Percentiles rank a stretch among this genome's conserved stretches.
These are phyloP conservation scores for Drosophila cognata DNA, from an alignment of 2,888 invertebrate species.

Conservation along the genomic window DNA sequence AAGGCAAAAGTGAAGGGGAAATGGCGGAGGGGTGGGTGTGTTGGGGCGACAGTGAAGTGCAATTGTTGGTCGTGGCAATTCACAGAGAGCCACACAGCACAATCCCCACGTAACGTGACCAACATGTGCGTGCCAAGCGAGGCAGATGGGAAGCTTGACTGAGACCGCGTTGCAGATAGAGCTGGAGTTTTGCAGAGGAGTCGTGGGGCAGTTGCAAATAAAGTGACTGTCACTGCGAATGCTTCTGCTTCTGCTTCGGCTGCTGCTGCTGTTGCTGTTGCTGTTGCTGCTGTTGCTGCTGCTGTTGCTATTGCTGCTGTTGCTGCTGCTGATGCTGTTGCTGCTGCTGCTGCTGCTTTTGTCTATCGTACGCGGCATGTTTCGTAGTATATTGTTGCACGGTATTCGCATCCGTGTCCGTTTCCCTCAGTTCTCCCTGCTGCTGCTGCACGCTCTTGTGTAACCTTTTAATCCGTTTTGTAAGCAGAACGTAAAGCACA, in stretches of 20 bases:
- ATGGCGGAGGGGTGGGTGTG: not conserved
- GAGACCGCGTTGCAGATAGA: slow-evolving; percentile 13
- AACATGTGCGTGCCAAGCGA: slow-evolving; percentile 71
- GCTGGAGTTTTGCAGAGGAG: slow-evolving; percentile 3
- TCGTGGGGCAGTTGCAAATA: slow-evolving; percentile 60
- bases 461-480: slow-evolving; percentile 84
- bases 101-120: slow-evolving; percentile 70
- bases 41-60: slow-evolving; percentile 2
- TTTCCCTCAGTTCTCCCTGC: slow-evolving; percentile 18
- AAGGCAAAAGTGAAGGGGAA: slow-evolving; percentile 39
- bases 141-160: slow-evolving; percentile 32
- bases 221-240: slow-evolving; percentile 60
- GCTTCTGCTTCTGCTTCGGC: slow-evolving; percentile 38
- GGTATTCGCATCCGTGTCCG: slow-evolving; percentile 55
- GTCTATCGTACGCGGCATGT: slow-evolving; percentile 44
- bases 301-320: slow-evolving; percentile 37
- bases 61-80: slow-evolving; percentile 40
- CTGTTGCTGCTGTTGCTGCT: not conserved
- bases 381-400: slow-evolving; percentile 47
- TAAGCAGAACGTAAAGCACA: slow-evolving; percentile 82
- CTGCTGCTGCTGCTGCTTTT: slow-evolving; percentile 16
- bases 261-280: not conserved
- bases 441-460: slow-evolving; percentile 75
- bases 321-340: slow-evolving; percentile 32
- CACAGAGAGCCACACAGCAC: slow-evolving; percentile 18